Percentiles rank a stretch among this genome's conserved stretches.
These are phyloP conservation scores for Platynereis dumerilii DNA, from an alignment of 2,888 invertebrate genomes.

Conservation along the genomic window DNA sequence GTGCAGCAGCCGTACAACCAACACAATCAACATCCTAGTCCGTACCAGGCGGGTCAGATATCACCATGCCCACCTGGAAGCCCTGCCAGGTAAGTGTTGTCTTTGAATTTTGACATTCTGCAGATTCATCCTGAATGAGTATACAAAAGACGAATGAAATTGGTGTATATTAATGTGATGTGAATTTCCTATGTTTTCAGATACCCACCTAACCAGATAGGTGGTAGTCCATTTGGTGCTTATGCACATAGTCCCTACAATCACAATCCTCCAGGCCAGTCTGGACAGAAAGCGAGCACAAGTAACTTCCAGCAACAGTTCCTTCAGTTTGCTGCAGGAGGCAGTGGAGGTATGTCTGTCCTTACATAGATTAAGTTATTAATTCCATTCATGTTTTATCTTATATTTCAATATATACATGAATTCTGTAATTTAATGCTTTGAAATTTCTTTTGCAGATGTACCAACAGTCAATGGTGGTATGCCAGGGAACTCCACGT, in stretches of 20 bases:
- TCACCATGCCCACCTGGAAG: constrained; percentile 35
- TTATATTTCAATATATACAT: too few relatives aligned
- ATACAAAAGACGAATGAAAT: too few relatives aligned
- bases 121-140: too few relatives aligned
- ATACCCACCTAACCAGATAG: constrained; percentile 13
- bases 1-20: constrained; percentile 17
- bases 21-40: constrained; percentile 28
- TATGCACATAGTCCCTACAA: constrained; percentile 17
- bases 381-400: too few relatives aligned
- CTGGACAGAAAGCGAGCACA: constrained; percentile 1
- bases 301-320: constrained; percentile 26
- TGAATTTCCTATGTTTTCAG: too few relatives aligned
- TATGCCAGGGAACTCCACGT: constrained; percentile 13
- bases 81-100: constrained; percentile 33
- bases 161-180: too few relatives aligned
- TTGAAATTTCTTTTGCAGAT: constrained; percentile 9
- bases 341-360: constrained; percentile 8
- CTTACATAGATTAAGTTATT: too few relatives aligned
- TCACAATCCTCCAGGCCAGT: neutral
- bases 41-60: constrained; percentile 31
- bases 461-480: constrained; percentile 23
- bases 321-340: constrained; percentile 26
- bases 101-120: too few relatives aligned
- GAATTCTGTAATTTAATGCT: too few relatives aligned
- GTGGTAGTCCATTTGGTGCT: constrained; percentile 26